These are phyloP conservation scores for Drosophila pseudotalamancana DNA, from an alignment of 2,888 invertebrate genomes.

Conservation along the genomic window DNA sequence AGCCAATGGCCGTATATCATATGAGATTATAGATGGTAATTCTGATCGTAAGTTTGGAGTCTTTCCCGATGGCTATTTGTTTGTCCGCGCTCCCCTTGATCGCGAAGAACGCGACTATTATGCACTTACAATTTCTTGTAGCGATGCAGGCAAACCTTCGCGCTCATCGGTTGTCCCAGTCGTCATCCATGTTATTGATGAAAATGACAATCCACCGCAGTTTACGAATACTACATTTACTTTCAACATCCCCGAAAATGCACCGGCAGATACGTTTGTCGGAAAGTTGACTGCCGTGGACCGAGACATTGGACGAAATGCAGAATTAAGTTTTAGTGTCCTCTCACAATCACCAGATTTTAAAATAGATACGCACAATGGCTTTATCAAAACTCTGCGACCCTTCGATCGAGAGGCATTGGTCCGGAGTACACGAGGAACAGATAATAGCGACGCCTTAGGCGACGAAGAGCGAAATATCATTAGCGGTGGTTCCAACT, in stretches of 20 bases:
- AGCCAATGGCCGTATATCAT: constrained; percentile 91
- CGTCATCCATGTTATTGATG: constrained; percentile 96
- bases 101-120: constrained; percentile 96
- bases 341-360: constrained; percentile 92
- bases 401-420: constrained; percentile 95
- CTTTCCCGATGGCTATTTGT: constrained; percentile 97
- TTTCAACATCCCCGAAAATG: constrained; percentile 95
- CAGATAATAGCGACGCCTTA: constrained; percentile 24
- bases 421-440: constrained; percentile 85
- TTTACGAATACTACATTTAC: constrained; percentile 96
- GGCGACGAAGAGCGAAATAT: constrained; percentile 35
- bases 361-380: constrained; percentile 94
- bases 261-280: constrained; percentile 94
- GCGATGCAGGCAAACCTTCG: constrained; percentile 91
- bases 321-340: constrained; percentile 93
- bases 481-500: constrained; percentile 88
- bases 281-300: constrained; percentile 96
- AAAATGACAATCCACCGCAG: constrained; percentile 97
- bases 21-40: constrained; percentile 94
- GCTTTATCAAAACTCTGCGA: constrained; percentile 93
- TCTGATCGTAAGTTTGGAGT: constrained; percentile 94
- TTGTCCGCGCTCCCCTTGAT: constrained; percentile 93
- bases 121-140: constrained; percentile 93
- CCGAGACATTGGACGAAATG: constrained; percentile 95
- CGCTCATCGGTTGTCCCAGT: constrained; percentile 94